Base-by-base conservation (phyloP, 2,113 vertebrate species). In the Ceratotherium simum region DNA sequence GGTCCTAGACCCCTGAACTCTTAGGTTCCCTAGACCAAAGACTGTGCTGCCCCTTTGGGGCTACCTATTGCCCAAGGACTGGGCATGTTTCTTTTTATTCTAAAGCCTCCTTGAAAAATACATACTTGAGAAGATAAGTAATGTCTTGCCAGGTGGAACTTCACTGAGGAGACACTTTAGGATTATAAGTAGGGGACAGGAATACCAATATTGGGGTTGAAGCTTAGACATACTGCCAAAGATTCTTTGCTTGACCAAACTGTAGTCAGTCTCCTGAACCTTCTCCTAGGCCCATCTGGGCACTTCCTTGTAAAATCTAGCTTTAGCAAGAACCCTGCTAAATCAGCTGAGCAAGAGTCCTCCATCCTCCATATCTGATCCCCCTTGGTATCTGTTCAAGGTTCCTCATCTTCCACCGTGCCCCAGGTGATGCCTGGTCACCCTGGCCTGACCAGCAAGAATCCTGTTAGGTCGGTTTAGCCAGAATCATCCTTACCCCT, bases 61-160 rank as follows among this genome's bases (percentile, higher is more conserved):
- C 60, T 87, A 87, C 36, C 27, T 78, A 42, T 10, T 29, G 91
- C 2, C 8, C 8, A 84, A 72, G 21, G 8, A 60, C 31, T 65
- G 23, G 54, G 6, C 14, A 70, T 72, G 56, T 96, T 90, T 56
- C 33, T 89, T 91, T 46, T 56, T 91, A 92, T 87, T 90, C 73
- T n/a, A 90, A 95, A 85, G 54, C 31, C 33, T 56, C 10, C 17
- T 60, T 92, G 20, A 70, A 97, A 54, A 91, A 75, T 33, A 83
- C 14, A 14, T 51, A 79, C 23, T 85, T 85, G 60, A 42, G 87
- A 91, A 92, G 67, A 56, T n/a, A 89, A 91, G 29, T 85, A 56
- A 62, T 80, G 3, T 95, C 17, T 62, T 89, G 2, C 79, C 23
- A 58, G 69, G 72, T 54, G 90, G 67, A 83, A 73, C 29, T 90